Evolutionary conservation across 2,797 vertebrate genomes (phyloP).

Genomic region (Tadarida brasiliensis): DNA sequence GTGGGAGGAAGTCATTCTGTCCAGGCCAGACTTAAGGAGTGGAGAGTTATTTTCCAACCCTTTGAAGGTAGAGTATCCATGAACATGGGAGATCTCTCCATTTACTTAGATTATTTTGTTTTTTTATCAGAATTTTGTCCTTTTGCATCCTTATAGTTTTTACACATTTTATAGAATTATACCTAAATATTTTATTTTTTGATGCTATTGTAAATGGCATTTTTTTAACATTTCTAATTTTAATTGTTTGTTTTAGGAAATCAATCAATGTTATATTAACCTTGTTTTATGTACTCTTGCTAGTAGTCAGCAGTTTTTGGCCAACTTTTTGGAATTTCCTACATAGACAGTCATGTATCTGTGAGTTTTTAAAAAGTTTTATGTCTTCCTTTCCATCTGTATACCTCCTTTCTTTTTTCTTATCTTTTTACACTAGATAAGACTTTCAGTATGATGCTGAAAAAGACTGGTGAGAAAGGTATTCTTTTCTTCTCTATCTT

Average conservation of each 20-base stretch:
- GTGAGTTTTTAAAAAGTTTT: background rate
- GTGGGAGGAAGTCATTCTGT: background rate
- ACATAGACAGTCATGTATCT: background rate
- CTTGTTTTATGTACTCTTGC: background rate
- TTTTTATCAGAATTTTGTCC: background rate
- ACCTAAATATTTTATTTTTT: background rate
- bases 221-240: background rate
- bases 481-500: background rate
- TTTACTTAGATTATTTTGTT: background rate
- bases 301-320: background rate
- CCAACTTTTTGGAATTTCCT: background rate
- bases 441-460: too few species aligned
- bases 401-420: background rate
- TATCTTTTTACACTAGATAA: background rate
- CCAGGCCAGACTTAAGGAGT: too few species aligned
- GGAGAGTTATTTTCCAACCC: accelerated
- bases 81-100: background rate
- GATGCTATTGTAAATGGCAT: background rate
- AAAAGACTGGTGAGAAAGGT: background rate
- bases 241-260: background rate
- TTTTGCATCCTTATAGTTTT: background rate
- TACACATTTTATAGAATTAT: background rate
- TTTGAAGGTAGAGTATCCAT: background rate
- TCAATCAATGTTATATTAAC: background rate
- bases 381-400: background rate